phyloP scores from a whole-genome alignment of 2,113 vertebrate species.

The Vulpes vulpes region DNA sequence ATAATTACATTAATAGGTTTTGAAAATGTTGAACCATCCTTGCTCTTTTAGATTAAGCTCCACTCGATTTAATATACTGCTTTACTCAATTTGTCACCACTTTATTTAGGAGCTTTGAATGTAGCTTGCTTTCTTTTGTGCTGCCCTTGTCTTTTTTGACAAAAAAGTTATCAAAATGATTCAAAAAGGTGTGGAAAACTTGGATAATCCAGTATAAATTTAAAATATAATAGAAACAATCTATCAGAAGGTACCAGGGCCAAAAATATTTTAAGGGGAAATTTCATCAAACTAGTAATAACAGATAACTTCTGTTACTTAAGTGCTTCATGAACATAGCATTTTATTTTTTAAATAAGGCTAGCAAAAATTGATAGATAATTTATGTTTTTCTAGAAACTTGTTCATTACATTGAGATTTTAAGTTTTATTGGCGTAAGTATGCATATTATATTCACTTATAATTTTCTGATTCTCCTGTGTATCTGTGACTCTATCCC shows the following conservation, averaged over 20 bases:
- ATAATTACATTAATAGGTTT: not conserved
- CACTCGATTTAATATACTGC: not conserved
- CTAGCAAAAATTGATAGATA: not conserved
- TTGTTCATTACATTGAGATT: not conserved
- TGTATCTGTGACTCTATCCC: not conserved
- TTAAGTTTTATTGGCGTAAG: not conserved
- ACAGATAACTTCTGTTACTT: too few species aligned
- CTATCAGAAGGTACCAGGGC: too few species aligned
- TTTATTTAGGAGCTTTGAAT: not conserved
- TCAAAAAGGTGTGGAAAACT: too few species aligned
- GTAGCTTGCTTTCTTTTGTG: not conserved
- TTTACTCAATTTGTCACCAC: not conserved
- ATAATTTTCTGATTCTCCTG: not conserved
- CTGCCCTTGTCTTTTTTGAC: not conserved
- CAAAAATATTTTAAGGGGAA: too few species aligned
- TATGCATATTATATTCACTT: constrained; percentile 26
- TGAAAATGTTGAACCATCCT: constrained; percentile 2
- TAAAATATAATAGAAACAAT: too few species aligned
- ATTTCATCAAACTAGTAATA: too few species aligned
- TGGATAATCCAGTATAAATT: too few species aligned
- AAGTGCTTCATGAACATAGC: too few species aligned
- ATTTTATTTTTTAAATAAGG: too few species aligned
- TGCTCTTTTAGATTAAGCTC: not conserved
- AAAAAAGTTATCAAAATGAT: too few species aligned
- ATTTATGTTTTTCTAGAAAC: constrained; percentile 49